Evolutionary conservation across 1,140 invertebrate species (phyloP), one percentile per base, ranked within the genome.

Genomic region (Meteorus sp.): DNA sequence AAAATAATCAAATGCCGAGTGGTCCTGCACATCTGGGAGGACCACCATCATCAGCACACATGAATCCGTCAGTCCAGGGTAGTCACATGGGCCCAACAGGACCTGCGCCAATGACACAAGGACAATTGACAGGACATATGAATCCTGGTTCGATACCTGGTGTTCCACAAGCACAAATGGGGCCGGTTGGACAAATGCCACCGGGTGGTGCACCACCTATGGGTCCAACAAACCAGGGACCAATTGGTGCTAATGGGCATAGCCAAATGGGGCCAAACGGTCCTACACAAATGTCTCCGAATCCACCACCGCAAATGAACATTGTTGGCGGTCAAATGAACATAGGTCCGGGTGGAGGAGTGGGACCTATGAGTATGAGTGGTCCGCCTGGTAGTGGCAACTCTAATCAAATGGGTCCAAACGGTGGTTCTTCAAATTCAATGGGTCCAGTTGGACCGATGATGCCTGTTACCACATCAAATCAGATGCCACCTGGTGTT

Each of bases 1-100:
- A 60, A 54, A 56, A 22, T 13, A 48, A 48, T 29, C 48, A 41
- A 52, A 48, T 48, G 25, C 27, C 45, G 11, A 15, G 67, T 6
- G 70, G 70, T 1, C 65, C 70, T 9, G 69, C 65, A 15, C 69
- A 67, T 37, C 69, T 73, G 65, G 66, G 2, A 60, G 66, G 65
- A 15, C 45, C 45, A 20, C 51, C 63, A 19, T 50, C 68, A 25
- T 27, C 43, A 41, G 67, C 66, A 9, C 37, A 50, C 22, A 45
- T 47, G 41, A 41, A 43, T 51, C 3, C 39, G 31, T n/a, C 41
- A 2, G n/a, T n/a, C n/a, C n/a, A n/a, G n/a, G 27, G 20, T n/a
- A 23, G 53, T n/a, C 53, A 55, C n/a, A 61, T 64, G 43, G 63
- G 63, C 1, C 57, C 63, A 27, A 61, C 60, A 8, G 63, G 60